Base-by-base conservation (phyloP, 2,113 vertebrate genomes). In the Gobio gobio region DNA sequence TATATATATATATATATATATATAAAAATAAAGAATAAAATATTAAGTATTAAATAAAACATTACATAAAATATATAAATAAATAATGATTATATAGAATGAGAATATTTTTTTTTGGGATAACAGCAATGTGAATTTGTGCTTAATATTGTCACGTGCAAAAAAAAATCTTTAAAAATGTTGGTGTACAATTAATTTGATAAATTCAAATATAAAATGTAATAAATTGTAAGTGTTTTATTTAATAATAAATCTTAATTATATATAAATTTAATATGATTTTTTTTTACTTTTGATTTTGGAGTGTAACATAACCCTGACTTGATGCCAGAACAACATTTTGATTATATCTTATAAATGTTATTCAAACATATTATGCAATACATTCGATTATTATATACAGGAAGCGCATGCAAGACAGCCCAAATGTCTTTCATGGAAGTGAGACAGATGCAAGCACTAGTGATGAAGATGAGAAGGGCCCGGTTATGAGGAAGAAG, bases 381-480 rank as follows among this genome's bases (percentile, higher is more conserved):
- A 47, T n/a, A 10, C 77, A 61, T 64, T 49, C 0, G 16, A 12
- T 56, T 22, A 56, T 20, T 47, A 18, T n/a, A 51, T 75, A 16
- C n/a, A 79, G 3, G 77, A 80, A 26, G 24, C 24, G 14, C 43
- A 85, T 70, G n/a, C 8, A 16, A 66, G 70, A 10, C 43, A 58
- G 10, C 49, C 45, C 26, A 64, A 68, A 36, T 7, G 18, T 43
- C 20, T 58, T 14, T 79, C 20, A 63, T 45, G 33, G 4, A 10
- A 29, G 72, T 18, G 12, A 76, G 58, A 56, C 7, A 64, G 22
- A 22, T 29, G 16, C 22, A 64, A 83, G 70, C 47, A 16, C 33
- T 29, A 66, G 3, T 40, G 64, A 70, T 40, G 56, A 77, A 73
- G 43, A 82, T 72, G 33, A 47, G 59, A 54, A 59, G 77, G 29